Evolutionary conservation across 2,113 vertebrate species (phyloP).

Genomic region (Leiothrix lutea): DNA sequence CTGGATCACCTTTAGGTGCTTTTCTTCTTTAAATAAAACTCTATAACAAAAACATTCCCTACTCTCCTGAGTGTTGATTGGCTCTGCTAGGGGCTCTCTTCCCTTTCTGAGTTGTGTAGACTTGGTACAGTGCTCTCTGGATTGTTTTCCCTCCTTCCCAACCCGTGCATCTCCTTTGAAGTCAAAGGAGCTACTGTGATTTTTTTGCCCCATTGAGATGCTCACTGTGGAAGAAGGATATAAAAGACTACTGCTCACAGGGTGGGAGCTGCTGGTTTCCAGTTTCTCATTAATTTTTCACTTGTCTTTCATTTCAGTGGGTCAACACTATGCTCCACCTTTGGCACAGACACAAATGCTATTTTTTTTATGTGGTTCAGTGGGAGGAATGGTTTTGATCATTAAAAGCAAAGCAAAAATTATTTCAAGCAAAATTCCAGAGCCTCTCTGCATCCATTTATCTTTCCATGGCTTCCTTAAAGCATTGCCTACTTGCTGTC

Average conservation of each 20-base stretch:
- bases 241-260: slow-evolving; percentile 47
- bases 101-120: neutral
- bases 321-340: slow-evolving; percentile 33
- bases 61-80: neutral
- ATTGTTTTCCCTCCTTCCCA: neutral
- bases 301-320: slow-evolving; percentile 41
- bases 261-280: slow-evolving; percentile 33
- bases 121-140: neutral
- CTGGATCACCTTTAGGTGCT: neutral
- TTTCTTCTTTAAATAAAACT: neutral
- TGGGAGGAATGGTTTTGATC: slow-evolving; percentile 63
- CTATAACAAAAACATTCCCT: neutral
- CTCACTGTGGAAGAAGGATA: slow-evolving; percentile 39
- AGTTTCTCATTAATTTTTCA: slow-evolving; percentile 60
- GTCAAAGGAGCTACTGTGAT: slow-evolving; percentile 47
- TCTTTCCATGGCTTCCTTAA: slow-evolving; percentile 52
- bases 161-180: slow-evolving; percentile 13
- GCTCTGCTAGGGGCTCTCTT: neutral
- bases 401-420: slow-evolving; percentile 58
- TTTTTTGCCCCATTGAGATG: slow-evolving; percentile 46
- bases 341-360: slow-evolving; percentile 40
- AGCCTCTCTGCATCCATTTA: slow-evolving; percentile 47
- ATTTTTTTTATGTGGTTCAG: slow-evolving; percentile 56
- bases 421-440: slow-evolving; percentile 61
- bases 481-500: slow-evolving; percentile 50